Percentiles rank a stretch among this genome's conserved stretches.
These are phyloP conservation scores for Centroberyx gerrardi DNA, from an alignment of 2,797 vertebrate genomes.

Conservation along the genomic window DNA sequence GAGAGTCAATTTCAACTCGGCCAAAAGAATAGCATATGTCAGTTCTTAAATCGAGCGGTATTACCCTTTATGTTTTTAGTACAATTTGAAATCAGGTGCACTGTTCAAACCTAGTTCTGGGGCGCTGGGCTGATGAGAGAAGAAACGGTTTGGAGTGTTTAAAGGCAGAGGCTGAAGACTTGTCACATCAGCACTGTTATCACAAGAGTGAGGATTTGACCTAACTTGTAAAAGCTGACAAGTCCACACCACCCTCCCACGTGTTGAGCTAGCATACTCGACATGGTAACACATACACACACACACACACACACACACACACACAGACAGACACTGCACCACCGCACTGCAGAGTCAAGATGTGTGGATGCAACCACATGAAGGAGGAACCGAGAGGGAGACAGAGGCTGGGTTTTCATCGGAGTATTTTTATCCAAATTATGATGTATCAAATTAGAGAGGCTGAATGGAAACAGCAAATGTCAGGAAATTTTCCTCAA, in stretches of 20 bases:
- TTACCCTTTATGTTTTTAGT: background rate
- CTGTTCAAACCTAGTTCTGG: background rate
- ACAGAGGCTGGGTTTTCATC: constrained; percentile 35
- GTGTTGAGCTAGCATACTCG: constrained; percentile 2
- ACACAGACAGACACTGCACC: constrained; percentile 8
- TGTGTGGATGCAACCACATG: constrained; percentile 37
- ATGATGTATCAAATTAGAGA: constrained; percentile 45
- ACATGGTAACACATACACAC: background rate
- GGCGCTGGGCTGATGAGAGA: background rate
- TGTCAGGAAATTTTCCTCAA: constrained; percentile 15
- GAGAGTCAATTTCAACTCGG: no score
- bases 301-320: background rate
- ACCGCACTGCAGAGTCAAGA: constrained; percentile 40
- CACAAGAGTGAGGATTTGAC: constrained; percentile 10
- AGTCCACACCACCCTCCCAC: constrained; percentile 2
- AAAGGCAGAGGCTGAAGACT: background rate
- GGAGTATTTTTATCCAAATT: constrained; percentile 49
- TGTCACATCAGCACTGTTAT: constrained; percentile 8
- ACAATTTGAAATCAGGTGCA: no score
- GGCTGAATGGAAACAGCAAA: constrained; percentile 42
- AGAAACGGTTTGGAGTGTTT: constrained; percentile 35
- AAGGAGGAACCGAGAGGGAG: constrained; percentile 23
- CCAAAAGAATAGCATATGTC: no score
- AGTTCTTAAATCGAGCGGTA: background rate
- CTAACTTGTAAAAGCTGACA: constrained; percentile 37